These are phyloP conservation scores for Thysanoteuthis rhombus DNA, from an alignment of 2,888 invertebrate genomes.

Conservation along the genomic window DNA sequence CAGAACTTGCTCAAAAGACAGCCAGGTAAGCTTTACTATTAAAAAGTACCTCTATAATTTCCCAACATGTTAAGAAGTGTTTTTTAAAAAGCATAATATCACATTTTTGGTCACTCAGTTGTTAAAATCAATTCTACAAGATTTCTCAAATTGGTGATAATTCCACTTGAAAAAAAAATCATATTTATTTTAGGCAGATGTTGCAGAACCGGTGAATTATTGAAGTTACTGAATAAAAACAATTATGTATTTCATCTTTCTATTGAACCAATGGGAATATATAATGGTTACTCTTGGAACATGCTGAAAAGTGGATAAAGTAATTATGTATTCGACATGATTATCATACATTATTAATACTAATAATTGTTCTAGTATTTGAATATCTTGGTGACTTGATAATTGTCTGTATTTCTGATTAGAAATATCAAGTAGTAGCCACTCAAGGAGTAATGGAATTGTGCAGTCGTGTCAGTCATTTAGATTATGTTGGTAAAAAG, in stretches of 20 bases:
- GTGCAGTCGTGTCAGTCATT: too few relatives aligned
- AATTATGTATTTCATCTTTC: background rate
- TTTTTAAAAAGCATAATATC: background rate
- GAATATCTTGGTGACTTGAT: too few relatives aligned
- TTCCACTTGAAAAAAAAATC: background rate
- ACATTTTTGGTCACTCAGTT: background rate
- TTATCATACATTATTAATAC: too few relatives aligned
- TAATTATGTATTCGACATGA: background rate
- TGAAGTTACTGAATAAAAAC: background rate
- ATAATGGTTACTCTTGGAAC: background rate
- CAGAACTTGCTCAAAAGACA: constrained; percentile 61
- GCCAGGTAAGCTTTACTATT: constrained; percentile 37
- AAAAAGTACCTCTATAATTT: background rate
- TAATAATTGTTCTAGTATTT: too few relatives aligned
- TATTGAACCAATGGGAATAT: background rate
- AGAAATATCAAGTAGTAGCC: too few relatives aligned
- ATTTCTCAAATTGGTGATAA: background rate
- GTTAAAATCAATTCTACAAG: background rate
- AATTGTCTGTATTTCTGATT: too few relatives aligned
- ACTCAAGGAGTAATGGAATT: too few relatives aligned
- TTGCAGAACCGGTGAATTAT: background rate
- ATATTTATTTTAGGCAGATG: background rate
- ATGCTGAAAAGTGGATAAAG: background rate
- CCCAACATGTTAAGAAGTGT: background rate
- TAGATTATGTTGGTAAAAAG: too few relatives aligned